Evolutionary conservation across 2,797 vertebrate genomes (phyloP).

Genomic region (Microctenopoma lineatum): DNA sequence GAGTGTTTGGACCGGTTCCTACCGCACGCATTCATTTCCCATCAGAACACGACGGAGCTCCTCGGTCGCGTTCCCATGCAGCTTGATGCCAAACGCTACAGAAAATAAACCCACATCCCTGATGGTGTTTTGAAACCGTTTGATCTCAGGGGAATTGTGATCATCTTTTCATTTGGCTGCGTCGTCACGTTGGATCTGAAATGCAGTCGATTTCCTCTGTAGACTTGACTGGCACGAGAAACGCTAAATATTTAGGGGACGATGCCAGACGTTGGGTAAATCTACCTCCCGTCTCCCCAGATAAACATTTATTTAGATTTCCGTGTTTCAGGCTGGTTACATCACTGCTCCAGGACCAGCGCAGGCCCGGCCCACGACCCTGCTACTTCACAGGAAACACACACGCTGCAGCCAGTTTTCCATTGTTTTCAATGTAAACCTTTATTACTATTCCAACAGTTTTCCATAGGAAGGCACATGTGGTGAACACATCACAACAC

Average conservation of each 20-base stretch:
- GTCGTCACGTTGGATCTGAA: constrained; percentile 28
- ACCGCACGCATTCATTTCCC: constrained; percentile 23
- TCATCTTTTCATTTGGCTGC: constrained; percentile 57
- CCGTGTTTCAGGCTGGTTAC: not conserved
- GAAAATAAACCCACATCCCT: constrained; percentile 44
- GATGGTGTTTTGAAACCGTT: constrained; percentile 30
- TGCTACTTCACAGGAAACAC: constrained; percentile 8
- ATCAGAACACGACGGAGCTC: constrained; percentile 6
- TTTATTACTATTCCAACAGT: constrained; percentile 79
- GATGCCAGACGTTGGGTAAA: constrained; percentile 5
- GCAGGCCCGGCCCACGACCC: not conserved
- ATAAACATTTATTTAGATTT: not conserved
- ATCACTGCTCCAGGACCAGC: not conserved
- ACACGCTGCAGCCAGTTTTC: constrained; percentile 9
- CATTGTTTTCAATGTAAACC: constrained; percentile 83
- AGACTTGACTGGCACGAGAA: constrained; percentile 12
- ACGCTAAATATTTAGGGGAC: constrained; percentile 10
- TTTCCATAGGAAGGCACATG: constrained; percentile 77
- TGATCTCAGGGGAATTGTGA: constrained; percentile 42
- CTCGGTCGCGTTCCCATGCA: not conserved
- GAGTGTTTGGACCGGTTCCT: constrained; percentile 13
- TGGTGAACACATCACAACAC: constrained; percentile 61
- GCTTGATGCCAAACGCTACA: constrained; percentile 32
- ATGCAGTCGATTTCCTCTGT: constrained; percentile 34
- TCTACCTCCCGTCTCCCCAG: not conserved